Percentiles rank a stretch among this genome's conserved stretches.
Evolutionary conservation across 1,140 invertebrate species (phyloP).

Genomic region (Macrosteles quadrilineatus): DNA sequence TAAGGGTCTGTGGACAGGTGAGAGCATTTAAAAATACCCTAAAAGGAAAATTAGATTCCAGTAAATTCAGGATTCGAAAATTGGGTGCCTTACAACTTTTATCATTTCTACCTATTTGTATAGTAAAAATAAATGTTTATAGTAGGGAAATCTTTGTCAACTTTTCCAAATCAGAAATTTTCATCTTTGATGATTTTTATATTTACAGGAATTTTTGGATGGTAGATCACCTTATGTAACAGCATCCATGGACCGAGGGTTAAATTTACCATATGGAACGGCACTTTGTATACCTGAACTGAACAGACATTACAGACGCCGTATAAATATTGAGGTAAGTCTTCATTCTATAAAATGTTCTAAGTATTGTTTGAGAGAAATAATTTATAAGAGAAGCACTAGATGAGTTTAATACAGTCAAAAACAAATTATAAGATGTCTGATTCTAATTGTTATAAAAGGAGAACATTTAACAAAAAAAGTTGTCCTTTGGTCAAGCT

Average conservation of each 20-base stretch:
- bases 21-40: too few relatives aligned
- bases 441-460: background rate
- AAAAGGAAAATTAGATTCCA: too few relatives aligned
- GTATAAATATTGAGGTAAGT: constrained; percentile 48
- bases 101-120: too few relatives aligned
- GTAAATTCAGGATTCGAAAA: too few relatives aligned
- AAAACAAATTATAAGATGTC: background rate
- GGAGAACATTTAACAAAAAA: background rate
- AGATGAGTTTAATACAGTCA: background rate
- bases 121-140: too few relatives aligned
- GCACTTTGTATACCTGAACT: constrained; percentile 54
- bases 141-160: too few relatives aligned
- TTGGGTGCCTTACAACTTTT: too few relatives aligned
- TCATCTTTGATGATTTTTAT: too few relatives aligned
- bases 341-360: background rate
- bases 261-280: constrained; percentile 52
- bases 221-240: constrained; percentile 53
- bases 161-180: too few relatives aligned
- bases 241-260: constrained; percentile 52
- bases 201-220: constrained; percentile 56
- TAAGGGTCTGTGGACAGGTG: too few relatives aligned
- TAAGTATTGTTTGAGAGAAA: background rate
- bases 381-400: background rate
- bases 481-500: background rate
- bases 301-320: constrained; percentile 53